Base-by-base conservation (phyloP, 2,888 invertebrate species). In the Elegia similella region DNA sequence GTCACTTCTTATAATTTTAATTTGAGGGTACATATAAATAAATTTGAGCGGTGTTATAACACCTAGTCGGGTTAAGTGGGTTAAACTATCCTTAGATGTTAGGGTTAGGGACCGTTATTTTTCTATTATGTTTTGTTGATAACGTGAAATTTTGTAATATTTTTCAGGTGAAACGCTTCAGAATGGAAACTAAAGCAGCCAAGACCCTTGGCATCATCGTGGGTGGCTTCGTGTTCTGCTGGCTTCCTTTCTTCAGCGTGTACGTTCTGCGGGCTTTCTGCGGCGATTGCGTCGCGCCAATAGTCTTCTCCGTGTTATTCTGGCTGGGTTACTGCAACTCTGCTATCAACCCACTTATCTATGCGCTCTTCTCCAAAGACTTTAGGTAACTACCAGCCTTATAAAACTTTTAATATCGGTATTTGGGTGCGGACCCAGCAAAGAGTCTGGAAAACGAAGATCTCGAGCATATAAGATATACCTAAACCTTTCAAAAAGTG, bases 261-360 rank as follows among this genome's bases (percentile, higher is more conserved):
- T 98, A 98, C 84, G 93, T 98, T 52, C 94, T 98, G 57, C 93
- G 97, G 10, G 98, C 98, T 0, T 98, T 97, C 81, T 97, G 97
- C 79, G 95, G 94, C 46, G 93, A 95, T 61, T 98, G 98, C 83
- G 97, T 98, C 42, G 95, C 96, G 63, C 95, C 95, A 0, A 91
- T 97, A 58, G 92, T 98, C 57, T 98, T 98, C 91, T 97, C 97
- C 10, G 94, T 98, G 30, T 94, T 98, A 16, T 98, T 99, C 89
- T 99, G 99, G 98, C 93, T 99, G 62, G 99, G 99, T 1, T 99
- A 99, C 89, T 98, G 98, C 89, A 99, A 99, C 86, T 98, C 98
- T 0, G 98, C 98, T 5, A 96, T 98, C 67, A 99, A 98, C 82
- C 98, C 98, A 0, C 95, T 97, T 79, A 98, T 98, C 64, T 98